A percentile compares a stretch with the other conserved stretches of the same genome.
Evolutionary conservation across 2,113 vertebrate genomes (phyloP).

Genomic region (Eleginops maclovinus): DNA sequence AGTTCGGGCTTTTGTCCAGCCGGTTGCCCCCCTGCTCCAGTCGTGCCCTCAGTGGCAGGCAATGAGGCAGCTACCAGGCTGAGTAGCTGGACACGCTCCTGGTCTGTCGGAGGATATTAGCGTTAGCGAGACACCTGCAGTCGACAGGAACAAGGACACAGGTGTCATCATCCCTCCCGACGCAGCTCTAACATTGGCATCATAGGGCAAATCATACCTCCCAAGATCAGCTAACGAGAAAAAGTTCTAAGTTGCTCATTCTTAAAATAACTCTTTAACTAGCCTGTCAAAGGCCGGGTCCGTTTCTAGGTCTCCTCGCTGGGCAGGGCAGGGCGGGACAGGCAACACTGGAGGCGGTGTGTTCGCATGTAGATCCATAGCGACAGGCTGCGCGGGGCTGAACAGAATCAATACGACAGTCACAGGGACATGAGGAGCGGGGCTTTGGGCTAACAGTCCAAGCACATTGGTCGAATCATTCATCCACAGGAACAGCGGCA

Average conservation of each 20-base stretch:
- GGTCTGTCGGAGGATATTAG: constrained; percentile 90
- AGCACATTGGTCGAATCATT: constrained; percentile 98
- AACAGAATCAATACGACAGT: constrained; percentile 99
- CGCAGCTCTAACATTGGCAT: constrained; percentile 51
- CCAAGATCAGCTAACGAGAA: constrained; percentile 17
- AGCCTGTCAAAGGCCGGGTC: constrained; percentile 41
- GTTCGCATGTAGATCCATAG: constrained; percentile 94
- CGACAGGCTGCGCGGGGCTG: constrained; percentile 92
- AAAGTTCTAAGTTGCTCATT: constrained; percentile 52
- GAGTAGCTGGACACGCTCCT: constrained; percentile 75
- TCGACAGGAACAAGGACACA: constrained; percentile 87
- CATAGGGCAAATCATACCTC: constrained; percentile 27
- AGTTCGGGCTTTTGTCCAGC: constrained; percentile 87
- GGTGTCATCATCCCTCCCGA: constrained; percentile 84
- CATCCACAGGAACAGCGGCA: constrained; percentile 87
- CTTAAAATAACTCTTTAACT: constrained; percentile 72
- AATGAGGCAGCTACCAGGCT: constrained; percentile 71
- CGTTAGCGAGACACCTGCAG: constrained; percentile 89
- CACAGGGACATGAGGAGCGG: constrained; percentile 90
- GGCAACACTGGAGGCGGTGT: constrained; percentile 86
- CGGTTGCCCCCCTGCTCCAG: constrained; percentile 75
- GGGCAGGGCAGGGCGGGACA: constrained; percentile 70
- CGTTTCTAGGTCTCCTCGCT: constrained; percentile 76
- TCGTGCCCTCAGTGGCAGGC: constrained; percentile 84
- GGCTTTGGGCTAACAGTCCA: constrained; percentile 97